Base-by-base conservation (phyloP, 2,113 vertebrate species). In the Sylvilagus bachmani region DNA sequence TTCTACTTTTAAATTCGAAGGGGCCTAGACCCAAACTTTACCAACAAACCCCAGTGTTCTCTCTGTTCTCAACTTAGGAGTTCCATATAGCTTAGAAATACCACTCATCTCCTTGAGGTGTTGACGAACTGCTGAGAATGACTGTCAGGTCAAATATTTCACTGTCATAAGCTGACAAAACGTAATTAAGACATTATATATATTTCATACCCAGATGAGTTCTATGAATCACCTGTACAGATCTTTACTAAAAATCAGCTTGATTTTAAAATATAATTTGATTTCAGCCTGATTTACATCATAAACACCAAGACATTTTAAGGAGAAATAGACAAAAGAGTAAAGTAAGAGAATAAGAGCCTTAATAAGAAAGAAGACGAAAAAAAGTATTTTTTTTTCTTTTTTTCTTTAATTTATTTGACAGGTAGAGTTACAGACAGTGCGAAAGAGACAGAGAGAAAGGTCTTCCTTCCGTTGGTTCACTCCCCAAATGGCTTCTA, bases 201-300 rank as follows among this genome's bases (percentile, higher is more conserved):
- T 64, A 92, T 81, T 92, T 92, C 73, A 31, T 73, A 78, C 38
- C 70, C 82, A 64, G 1, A 97, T 83, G 66, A 69, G 62, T 33
- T 91, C 71, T 64, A 90, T 79, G 64, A 94, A 75, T 75, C 79
- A 89, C 70, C 51, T 86, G 19, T 86, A 73, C 58, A 92, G 1
- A 92, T 95, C 95, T 90, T 33, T 80, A 53, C 22, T 61, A 74
- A 94, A 95, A 93, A 36, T 78, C 85, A 81, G 86, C 55, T 78
- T 17, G 22, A 87, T 92, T 90, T 86, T 53, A 84, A 96, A 89
- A 87, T 53, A 93, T n/a, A 88, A 62, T 51, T 78, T 71, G 70
- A 95, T 49, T 84, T 92, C 64, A 90, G 84, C n/a, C 87, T 88
- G 66, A 4, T 62, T 86, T 97, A 90, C 25, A 85, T 24, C 9